A percentile compares a stretch with the other conserved stretches of the same genome.
phyloP scores from a whole-genome alignment of 35 echinoderm and acorn worm genomes.

The Acanthaster planci region DNA sequence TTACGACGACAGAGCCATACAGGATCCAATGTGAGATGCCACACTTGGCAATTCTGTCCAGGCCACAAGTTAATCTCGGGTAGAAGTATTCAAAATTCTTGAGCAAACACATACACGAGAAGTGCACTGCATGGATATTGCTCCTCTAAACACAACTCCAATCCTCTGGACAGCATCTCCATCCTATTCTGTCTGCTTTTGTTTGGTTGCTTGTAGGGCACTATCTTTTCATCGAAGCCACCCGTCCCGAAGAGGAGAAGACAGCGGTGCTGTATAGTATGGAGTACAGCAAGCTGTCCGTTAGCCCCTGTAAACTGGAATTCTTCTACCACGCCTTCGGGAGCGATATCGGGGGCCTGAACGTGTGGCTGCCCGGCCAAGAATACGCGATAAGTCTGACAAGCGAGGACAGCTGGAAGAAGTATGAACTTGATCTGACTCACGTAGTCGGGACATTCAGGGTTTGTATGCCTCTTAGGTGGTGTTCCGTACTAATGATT shows the following conservation, averaged over 20 bases:
- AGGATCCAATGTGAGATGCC: too few relatives aligned
- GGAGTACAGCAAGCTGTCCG: slow-evolving; percentile 48
- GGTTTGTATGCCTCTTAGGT: too few relatives aligned
- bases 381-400: neutral
- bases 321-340: slow-evolving; percentile 84
- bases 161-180: too few relatives aligned
- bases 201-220: slow-evolving; percentile 50
- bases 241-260: slow-evolving; percentile 40
- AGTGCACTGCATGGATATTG: too few relatives aligned
- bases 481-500: too few relatives aligned
- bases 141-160: too few relatives aligned
- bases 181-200: neutral
- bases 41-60: too few relatives aligned
- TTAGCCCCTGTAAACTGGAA: slow-evolving; percentile 27
- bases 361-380: neutral
- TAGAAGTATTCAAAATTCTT: too few relatives aligned
- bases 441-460: slow-evolving; percentile 27
- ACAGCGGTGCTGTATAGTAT: slow-evolving; percentile 49
- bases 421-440: neutral
- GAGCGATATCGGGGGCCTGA: slow-evolving; percentile 43
- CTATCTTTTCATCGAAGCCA: slow-evolving; percentile 81
- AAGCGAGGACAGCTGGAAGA: slow-evolving; percentile 43
- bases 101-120: too few relatives aligned
- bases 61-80: too few relatives aligned
- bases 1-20: too few relatives aligned